phyloP scores from a whole-genome alignment of 2,113 vertebrate genomes.

The Vidua macroura region DNA sequence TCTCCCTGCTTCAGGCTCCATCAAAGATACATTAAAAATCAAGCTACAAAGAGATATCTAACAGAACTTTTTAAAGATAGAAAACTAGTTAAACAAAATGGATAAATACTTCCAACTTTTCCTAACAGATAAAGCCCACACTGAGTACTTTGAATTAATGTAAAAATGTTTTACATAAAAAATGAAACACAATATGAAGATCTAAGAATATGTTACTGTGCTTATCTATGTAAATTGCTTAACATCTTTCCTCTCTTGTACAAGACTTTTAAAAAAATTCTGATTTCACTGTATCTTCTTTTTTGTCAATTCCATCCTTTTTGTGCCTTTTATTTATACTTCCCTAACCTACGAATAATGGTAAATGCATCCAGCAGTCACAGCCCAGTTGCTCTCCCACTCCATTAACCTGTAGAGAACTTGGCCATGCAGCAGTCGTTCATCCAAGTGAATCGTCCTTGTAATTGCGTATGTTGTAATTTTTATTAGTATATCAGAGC shows the following conservation, averaged over 20 bases:
- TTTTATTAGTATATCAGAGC: background rate
- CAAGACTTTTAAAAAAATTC: background rate
- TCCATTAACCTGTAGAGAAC: background rate
- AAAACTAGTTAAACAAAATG: slow-evolving; percentile 41
- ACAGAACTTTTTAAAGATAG: slow-evolving; percentile 13
- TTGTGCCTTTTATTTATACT: background rate
- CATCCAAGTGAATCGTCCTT: background rate
- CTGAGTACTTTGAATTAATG: slow-evolving; percentile 41
- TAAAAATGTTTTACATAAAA: slow-evolving; percentile 36
- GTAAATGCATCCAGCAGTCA: background rate
- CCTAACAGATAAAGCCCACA: slow-evolving; percentile 30
- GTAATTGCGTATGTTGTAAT: background rate
- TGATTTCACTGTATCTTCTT: background rate
- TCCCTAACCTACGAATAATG: background rate
- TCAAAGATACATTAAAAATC: slow-evolving; percentile 43
- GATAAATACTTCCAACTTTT: slow-evolving; percentile 51
- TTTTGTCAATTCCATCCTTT: background rate
- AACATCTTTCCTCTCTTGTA: background rate
- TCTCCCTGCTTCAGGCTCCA: background rate
- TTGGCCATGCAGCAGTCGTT: background rate
- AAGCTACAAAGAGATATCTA: slow-evolving; percentile 16
- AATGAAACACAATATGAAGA: slow-evolving; percentile 27
- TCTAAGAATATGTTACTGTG: slow-evolving; percentile 25
- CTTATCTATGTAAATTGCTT: slow-evolving; percentile 51
- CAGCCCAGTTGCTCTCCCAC: background rate